Conservation (phyloP, 2,888 invertebrate genomes). For the Spilosoma lubricipeda region DNA sequence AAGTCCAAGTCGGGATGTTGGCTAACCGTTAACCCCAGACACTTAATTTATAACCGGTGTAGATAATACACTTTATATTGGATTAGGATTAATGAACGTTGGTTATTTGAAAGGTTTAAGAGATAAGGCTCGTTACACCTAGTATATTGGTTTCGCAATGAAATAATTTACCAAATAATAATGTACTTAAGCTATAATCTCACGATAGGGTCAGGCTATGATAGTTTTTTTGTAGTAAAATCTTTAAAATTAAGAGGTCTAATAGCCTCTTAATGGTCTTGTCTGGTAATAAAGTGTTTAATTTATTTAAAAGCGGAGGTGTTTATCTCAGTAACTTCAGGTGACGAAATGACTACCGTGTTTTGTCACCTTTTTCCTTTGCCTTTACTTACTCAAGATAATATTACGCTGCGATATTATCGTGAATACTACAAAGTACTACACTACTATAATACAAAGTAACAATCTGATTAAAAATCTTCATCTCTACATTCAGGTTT, state of each 20-base stretch:
- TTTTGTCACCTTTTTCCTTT: conserved; percentile 22
- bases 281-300: conserved; percentile 30
- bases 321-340: conserved; percentile 27
- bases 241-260: conserved; percentile 37
- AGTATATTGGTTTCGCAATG: conserved; percentile 42
- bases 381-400: background rate
- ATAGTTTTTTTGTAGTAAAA: conserved; percentile 31
- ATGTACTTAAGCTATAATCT: conserved; percentile 20
- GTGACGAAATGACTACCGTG: conserved; percentile 33
- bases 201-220: conserved; percentile 18
- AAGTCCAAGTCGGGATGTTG: conserved; percentile 66
- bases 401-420: background rate
- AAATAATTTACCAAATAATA: conserved; percentile 23
- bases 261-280: conserved; percentile 29
- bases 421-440: no score
- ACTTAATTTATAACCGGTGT: conserved; percentile 69
- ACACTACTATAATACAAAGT: no score
- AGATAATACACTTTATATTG: conserved; percentile 67
- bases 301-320: conserved; percentile 39
- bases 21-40: conserved; percentile 68
- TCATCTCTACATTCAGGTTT: background rate
- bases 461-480: background rate
- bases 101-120: conserved; percentile 51
- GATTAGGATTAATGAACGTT: conserved; percentile 68
- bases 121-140: conserved; percentile 50